Percentiles rank a stretch among this genome's conserved stretches.
phyloP scores from a whole-genome alignment of 1,140 invertebrate species.

The Zaprionus davidi region DNA sequence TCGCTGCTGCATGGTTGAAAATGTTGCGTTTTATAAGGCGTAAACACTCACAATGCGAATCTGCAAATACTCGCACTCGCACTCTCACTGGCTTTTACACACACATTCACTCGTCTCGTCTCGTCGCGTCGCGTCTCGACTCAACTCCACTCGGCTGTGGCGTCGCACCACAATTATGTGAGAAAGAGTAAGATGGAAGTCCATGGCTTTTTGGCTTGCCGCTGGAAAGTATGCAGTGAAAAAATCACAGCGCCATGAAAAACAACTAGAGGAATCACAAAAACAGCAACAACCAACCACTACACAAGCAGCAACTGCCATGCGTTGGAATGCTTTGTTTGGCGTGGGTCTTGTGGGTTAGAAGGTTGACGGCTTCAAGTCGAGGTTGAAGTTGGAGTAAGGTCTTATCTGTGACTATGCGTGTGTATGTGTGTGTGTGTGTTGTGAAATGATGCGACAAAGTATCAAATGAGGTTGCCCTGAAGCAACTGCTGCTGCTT shows the following conservation, averaged over 20 bases:
- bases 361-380: conserved; percentile 31
- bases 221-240: conserved; percentile 43
- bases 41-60: conserved; percentile 64
- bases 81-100: conserved; percentile 15
- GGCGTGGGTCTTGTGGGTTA: conserved; percentile 13
- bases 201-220: conserved; percentile 40
- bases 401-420: conserved; percentile 10
- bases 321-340: conserved; percentile 65
- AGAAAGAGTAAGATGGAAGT: conserved; percentile 31
- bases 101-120: conserved; percentile 6
- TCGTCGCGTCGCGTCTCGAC: neutral
- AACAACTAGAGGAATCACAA: conserved; percentile 5
- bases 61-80: conserved; percentile 24
- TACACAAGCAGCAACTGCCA: conserved; percentile 22
- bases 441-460: conserved; percentile 79
- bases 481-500: conserved; percentile 45
- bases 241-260: conserved; percentile 16
- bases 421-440: conserved; percentile 22
- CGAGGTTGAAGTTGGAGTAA: conserved; percentile 34
- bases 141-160: neutral
- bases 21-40: conserved; percentile 76
- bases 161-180: conserved; percentile 45
- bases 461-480: conserved; percentile 77
- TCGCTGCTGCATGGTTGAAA: conserved; percentile 51
- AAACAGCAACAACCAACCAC: conserved; percentile 24